Evolutionary conservation across 2,113 vertebrate species (phyloP).

Genomic region (Rynchops niger): DNA sequence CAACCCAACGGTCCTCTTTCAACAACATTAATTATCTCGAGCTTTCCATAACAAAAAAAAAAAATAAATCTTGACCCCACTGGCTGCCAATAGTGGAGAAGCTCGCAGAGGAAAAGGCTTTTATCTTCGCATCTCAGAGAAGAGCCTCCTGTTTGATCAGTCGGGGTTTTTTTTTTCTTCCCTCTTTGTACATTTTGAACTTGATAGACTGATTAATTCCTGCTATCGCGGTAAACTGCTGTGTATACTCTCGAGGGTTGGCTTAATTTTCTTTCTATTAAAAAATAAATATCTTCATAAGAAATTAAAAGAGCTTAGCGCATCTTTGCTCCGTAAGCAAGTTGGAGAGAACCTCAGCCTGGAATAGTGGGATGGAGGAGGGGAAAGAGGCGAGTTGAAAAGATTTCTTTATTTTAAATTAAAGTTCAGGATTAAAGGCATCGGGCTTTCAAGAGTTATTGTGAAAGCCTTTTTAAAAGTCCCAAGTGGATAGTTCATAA

Average conservation of each 20-base stretch:
- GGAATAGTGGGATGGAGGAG: neutral
- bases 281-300: slow-evolving; percentile 66
- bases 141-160: slow-evolving; percentile 74
- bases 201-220: slow-evolving; percentile 80
- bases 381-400: slow-evolving; percentile 56
- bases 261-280: slow-evolving; percentile 73
- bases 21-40: slow-evolving; percentile 86
- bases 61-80: slow-evolving; percentile 74
- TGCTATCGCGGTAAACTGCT: slow-evolving; percentile 66
- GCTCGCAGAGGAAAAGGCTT: slow-evolving; percentile 71
- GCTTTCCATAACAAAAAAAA: slow-evolving; percentile 76
- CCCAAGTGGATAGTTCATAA: slow-evolving; percentile 71
- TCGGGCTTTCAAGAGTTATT: slow-evolving; percentile 70
- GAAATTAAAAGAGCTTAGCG: slow-evolving; percentile 74
- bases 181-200: slow-evolving; percentile 68
- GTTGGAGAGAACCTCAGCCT: slow-evolving; percentile 32
- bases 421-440: slow-evolving; percentile 79
- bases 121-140: slow-evolving; percentile 76
- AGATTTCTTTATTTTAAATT: slow-evolving; percentile 81
- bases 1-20: slow-evolving; percentile 79
- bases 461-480: slow-evolving; percentile 74
- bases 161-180: neutral
- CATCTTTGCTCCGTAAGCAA: slow-evolving; percentile 55
- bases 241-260: slow-evolving; percentile 60
- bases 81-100: slow-evolving; percentile 78